Base-by-base conservation (phyloP, 1,140 invertebrate genomes). In the Solenopsis invicta region DNA sequence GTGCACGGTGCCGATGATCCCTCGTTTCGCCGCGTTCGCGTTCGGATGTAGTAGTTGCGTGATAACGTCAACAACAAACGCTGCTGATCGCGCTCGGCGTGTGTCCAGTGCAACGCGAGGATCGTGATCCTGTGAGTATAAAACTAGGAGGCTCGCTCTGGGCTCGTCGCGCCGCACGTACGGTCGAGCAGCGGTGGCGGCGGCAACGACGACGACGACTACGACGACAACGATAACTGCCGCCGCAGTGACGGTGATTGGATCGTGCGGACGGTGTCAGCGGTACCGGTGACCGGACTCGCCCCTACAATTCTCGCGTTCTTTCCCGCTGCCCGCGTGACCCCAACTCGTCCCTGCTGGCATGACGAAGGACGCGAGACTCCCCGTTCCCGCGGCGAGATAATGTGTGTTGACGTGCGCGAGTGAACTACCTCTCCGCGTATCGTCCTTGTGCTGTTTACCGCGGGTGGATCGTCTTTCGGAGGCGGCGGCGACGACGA, bases 1-100 rank as follows among this genome's bases (percentile, higher is more conserved):
- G 91, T 93, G 88, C 67, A 93, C 90, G 91, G 92, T 92, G 86
- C 78, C 88, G 92, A 92, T 93, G 90, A 92, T 90, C 82, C n/a
- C 66, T 76, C 78, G 88, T 88, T 80, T 87, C 88, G 74, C 81
- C 85, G 71, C 29, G 76, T 89, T 89, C 37, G 76, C 66, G 76
- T 80, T 78, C 85, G 75, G n/a, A n/a, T 54, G 77, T 84, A 71
- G 66, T 78, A 76, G 67, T 50, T 59, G 74, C 84, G 64, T 87
- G 9, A 24, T 18, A 54, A 64, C 56, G 41, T 52, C 77, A 48
- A 56, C 64, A 13, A 18, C 21, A 29, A 24, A 76, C 41, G 48
- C 52, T 37, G 37, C 8, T 37, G 2, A 41, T 52, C 37, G 64
- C 18, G 12, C 3, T 61, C 45, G 21, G 13, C 4, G 59, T 24